A percentile compares a stretch with the other conserved stretches of the same genome.
phyloP scores from a whole-genome alignment of 2,113 vertebrate genomes.

The Merops nubicus region DNA sequence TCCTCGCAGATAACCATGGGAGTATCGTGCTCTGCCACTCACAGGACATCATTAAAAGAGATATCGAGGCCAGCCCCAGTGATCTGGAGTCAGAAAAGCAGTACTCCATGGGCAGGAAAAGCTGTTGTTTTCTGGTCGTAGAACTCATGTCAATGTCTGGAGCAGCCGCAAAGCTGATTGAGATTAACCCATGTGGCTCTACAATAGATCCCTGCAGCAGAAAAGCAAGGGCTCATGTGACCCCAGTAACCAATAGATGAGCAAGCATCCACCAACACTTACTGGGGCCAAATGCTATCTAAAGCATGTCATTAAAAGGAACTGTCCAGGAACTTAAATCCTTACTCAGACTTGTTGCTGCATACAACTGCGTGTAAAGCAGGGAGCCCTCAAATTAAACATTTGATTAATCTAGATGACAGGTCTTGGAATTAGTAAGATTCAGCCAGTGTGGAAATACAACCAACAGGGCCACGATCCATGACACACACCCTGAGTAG shows the following conservation, averaged over 20 bases:
- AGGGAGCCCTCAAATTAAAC: neutral
- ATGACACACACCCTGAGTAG: neutral
- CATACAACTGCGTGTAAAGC: neutral
- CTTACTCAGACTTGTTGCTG: neutral
- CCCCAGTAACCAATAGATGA: neutral
- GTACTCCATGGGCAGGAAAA: neutral
- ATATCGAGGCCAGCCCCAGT: neutral
- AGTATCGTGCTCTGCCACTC: neutral
- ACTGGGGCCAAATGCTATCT: neutral
- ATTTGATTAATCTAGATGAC: neutral
- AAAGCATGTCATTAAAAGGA: neutral
- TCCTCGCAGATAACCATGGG: neutral
- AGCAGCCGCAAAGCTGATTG: neutral
- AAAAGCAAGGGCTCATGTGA: neutral
- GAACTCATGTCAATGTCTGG: neutral
- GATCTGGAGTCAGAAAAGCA: neutral
- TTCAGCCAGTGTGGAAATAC: neutral
- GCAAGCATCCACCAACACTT: neutral
- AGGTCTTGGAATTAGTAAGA: neutral
- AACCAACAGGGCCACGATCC: neutral
- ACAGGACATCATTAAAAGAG: neutral
- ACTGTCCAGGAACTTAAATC: neutral
- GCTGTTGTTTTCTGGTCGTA: neutral
- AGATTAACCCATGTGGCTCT: neutral
- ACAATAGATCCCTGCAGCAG: neutral